A percentile compares a stretch with the other conserved stretches of the same genome.
phyloP scores from a whole-genome alignment of 2,113 vertebrate genomes.

The Sylvietta virens region DNA sequence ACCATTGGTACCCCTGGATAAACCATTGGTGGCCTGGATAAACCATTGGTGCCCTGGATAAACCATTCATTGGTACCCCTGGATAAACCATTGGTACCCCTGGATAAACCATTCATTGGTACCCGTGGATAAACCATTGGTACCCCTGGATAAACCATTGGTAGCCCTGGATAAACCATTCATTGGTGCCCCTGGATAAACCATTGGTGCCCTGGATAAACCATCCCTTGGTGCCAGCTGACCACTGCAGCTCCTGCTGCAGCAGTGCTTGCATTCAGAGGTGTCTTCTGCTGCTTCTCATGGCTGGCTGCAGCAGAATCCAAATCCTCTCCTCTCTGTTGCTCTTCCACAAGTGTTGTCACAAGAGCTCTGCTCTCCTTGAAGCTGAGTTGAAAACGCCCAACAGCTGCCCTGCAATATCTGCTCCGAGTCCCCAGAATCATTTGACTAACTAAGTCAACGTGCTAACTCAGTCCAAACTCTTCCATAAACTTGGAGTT shows the following conservation, averaged over 20 bases:
- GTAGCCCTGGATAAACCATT: background rate
- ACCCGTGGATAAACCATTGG: background rate
- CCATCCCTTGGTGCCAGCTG: background rate
- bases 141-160: background rate
- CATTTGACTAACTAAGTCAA: no score
- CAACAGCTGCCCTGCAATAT: background rate
- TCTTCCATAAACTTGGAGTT: background rate
- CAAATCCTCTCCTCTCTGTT: background rate
- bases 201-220: background rate
- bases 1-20: background rate
- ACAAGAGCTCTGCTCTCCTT: background rate
- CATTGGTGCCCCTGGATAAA: background rate
- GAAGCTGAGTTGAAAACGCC: background rate
- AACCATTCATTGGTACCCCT: background rate
- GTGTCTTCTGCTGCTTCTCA: background rate
- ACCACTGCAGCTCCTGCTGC: background rate
- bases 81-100: background rate
- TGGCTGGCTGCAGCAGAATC: accelerated
- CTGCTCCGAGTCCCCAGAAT: background rate
- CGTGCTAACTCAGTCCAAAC: background rate
- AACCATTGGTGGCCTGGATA: background rate
- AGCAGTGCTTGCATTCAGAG: background rate
- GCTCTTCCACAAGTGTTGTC: background rate
- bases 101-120: background rate
- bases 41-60: background rate